Evolutionary conservation across 2,113 vertebrate species (phyloP), one percentile per base, ranked within the genome.

Genomic region (Psilopsiagon aymara): DNA sequence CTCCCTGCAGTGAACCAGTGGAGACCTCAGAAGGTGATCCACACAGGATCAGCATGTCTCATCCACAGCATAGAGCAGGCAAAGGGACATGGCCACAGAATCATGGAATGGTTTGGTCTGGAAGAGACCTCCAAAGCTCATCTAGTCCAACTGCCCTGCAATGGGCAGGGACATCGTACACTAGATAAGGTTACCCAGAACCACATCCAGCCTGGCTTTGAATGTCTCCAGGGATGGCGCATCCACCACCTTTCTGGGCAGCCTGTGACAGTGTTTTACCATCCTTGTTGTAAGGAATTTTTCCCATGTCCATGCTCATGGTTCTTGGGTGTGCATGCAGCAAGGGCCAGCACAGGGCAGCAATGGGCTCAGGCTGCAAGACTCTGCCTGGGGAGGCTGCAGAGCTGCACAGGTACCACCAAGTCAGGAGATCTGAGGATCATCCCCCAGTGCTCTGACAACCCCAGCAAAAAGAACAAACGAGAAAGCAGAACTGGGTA

Each of bases 41-140:
- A 24, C 0, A 0, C 0, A 3, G 21, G 33, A 70, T 25, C 24
- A 6, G 47, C 7, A 44, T 13, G 39, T 29, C 39, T 23, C 1
- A 3, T 10, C 20, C 20, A 10, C 1, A 2, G 59, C 2, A 1
- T 5, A 44, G 7, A 60, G 43, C 41, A 59, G 52, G 68, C 79
- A 37, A 0, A 0, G 9, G 37, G 2, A 16, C 1, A 1, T 9
- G 44, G n/a, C 1, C 9, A 23, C 10, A 59, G 33, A 59, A 35
- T 24, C 57, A 59, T 10, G 21, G 13, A 59, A 35, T 16, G n/a
- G 57, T 35, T 24, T 35, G 57, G 57, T 35, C n/a, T 59, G 57
- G n/a, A 59, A 59, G 21, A 23, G 21, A 59, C 33, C 21, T 59
- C 21, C 57, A 35, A 59, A 59, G 57, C 13, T 24, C 57, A 35